Base-by-base conservation (phyloP, 2,113 vertebrate species). In the Nannospalax galili region DNA sequence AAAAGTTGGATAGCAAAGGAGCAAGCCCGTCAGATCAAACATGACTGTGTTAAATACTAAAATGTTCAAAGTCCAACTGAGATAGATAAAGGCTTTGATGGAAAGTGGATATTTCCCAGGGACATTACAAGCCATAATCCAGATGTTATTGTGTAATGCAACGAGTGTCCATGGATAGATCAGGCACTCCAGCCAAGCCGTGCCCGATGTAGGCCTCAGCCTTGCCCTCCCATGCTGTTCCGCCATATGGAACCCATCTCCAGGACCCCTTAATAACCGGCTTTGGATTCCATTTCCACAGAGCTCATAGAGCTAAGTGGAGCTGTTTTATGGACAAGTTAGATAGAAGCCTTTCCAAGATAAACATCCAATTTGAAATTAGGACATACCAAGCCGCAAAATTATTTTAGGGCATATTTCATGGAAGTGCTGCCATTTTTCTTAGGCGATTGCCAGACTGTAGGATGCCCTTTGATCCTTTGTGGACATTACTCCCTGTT, bases 241-340 rank as follows among this genome's bases (percentile, higher is more conserved):
- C 67, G 98, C 99, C 99, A 99, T 99, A 99, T 99, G 99, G 99
- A 99, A 99, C 98, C 99, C 99, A 99, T 99, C 99, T 99, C 99
- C 98, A 97, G 98, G 98, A 98, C 98, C 99, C 98, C 99, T 99
- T 99, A 99, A 99, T 99, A 99, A 99, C 99, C 99, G 99, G 99
- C 98, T 98, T 98, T 99, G 98, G 99, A 99, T 99, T 99, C 99
- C 98, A 98, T 99, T 99, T 99, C 99, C 98, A 99, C 99, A 99
- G 99, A 99, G 99, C 99, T 99, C 99, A 99, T 98, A 98, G 99
- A 99, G 99, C 99, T 99, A 99, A 99, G 99, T 99, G 99, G 99
- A 99, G 98, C 99, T 99, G 99, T 99, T 99, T 99, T 99, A 99
- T 99, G 99, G 99, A 99, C 99, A 98, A 98, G 98, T 98, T 98